Percentiles rank a stretch among this genome's conserved stretches.
phyloP scores from a whole-genome alignment of 2,797 vertebrate species.

The Garrulus glandarius region DNA sequence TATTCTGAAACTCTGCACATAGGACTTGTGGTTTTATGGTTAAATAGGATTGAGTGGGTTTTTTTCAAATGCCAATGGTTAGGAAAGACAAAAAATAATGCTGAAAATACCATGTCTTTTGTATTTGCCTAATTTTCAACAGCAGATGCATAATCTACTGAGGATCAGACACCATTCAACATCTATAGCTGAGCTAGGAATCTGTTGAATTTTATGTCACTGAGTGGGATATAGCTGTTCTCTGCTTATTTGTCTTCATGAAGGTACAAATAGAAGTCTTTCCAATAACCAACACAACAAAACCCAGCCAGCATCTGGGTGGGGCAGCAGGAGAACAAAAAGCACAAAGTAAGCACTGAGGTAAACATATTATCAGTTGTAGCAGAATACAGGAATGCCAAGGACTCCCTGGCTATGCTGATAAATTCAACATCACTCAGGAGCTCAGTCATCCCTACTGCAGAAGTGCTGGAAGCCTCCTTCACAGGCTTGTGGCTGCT shows the following conservation, averaged over 20 bases:
- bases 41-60: neutral
- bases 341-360: neutral
- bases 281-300: neutral
- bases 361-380: neutral
- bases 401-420: neutral
- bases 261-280: neutral
- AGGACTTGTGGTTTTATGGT: neutral
- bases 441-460: neutral
- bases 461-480: neutral
- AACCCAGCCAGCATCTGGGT: rapidly evolving
- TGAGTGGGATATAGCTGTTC: neutral
- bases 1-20: neutral
- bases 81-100: neutral
- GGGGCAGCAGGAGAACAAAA: neutral
- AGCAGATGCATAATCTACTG: neutral
- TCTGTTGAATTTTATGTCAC: neutral
- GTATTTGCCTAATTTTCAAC: neutral
- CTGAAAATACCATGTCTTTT: neutral
- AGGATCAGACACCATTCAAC: neutral
- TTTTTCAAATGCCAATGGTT: neutral
- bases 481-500: neutral
- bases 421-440: neutral
- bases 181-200: neutral
- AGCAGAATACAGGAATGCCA: neutral
- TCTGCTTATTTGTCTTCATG: neutral